Percentiles rank a stretch among this genome's conserved stretches.
phyloP scores from a whole-genome alignment of 2,113 vertebrate species.

The Callaeas wilsoni region DNA sequence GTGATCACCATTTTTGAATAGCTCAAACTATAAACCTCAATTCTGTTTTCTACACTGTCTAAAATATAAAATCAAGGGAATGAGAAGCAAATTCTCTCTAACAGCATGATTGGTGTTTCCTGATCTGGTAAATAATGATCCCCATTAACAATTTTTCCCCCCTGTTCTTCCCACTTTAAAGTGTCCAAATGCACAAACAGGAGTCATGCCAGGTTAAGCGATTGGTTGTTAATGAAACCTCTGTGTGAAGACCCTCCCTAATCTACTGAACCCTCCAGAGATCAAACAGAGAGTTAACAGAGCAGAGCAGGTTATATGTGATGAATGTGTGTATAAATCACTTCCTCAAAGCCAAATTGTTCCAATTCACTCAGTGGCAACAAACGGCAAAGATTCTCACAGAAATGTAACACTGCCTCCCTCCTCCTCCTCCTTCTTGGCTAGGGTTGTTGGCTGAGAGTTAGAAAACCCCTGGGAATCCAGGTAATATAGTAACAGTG shows the following conservation, averaged over 20 bases:
- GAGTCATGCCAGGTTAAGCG: background rate
- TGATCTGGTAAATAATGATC: conserved; percentile 29
- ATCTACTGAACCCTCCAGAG: conserved; percentile 56
- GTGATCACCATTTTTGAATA: background rate
- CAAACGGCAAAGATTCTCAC: conserved; percentile 63
- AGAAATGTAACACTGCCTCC: conserved; percentile 6
- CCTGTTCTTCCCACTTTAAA: background rate
- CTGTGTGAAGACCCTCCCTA: conserved; percentile 16
- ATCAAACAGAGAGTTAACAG: conserved; percentile 70
- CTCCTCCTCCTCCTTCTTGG: background rate
- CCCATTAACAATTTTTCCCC: background rate
- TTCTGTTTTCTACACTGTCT: background rate
- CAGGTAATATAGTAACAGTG: background rate
- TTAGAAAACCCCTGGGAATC: conserved; percentile 16
- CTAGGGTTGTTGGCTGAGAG: background rate
- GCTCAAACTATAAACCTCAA: background rate
- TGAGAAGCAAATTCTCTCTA: background rate
- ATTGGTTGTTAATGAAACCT: conserved; percentile 47
- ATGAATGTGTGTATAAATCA: conserved; percentile 61
- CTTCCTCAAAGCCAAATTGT: conserved; percentile 61
- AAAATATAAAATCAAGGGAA: background rate
- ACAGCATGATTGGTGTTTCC: conserved; percentile 10
- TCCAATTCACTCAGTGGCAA: conserved; percentile 59
- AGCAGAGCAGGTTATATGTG: conserved; percentile 46
- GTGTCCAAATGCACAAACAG: conserved; percentile 4